Evolutionary conservation across 2,113 vertebrate species (phyloP), one percentile per base, ranked within the genome.

Genomic region (Oxyruncus cristatus): DNA sequence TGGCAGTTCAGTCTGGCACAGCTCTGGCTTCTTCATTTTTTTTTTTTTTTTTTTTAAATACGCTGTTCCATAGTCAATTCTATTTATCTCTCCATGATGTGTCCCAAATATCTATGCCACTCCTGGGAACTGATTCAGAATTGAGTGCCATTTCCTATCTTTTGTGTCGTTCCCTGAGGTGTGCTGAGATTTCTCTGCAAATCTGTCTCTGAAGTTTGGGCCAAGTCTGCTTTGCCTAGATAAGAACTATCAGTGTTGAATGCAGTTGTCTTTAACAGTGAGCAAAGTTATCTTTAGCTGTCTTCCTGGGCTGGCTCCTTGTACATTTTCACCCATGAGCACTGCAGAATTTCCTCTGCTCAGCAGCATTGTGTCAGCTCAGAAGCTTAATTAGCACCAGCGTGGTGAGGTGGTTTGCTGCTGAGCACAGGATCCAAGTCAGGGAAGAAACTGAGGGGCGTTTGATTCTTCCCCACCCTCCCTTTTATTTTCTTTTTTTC

Each of bases 231-330:
- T 92, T 28, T 78, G 80, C 66, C 73, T 65, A 66, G 66, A 30
- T 87, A 82, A 76, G 47, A 84, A 49, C 33, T 52, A 9, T 82
- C 12, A 56, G 77, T 42, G n/a, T 41, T 72, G 70, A 91, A 62
- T 53, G 62, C n/a, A 66, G 59, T 32, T 90, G 67, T 56, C 66
- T 88, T 63, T 67, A 67, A 52, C 39, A 50, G 62, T 19, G 39
- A 76, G 6, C 27, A 46, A 47, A 71, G 62, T 87, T 78, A 66
- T 93, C 77, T 94, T 90, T 42, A 85, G 71, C 47, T 90, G 91
- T 85, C 55, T 83, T 94, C 71, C 82, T 83, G 18, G 73, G 46
- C 53, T 14, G 50, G n/a, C 62, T 76, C 30, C 50, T 83, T 14
- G 12, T 9, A 41, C 4, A 0, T 55, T 73, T 85, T 67, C 26